Evolutionary conservation across 2,888 invertebrate genomes (phyloP).

Genomic region (Helicoverpa assulta): DNA sequence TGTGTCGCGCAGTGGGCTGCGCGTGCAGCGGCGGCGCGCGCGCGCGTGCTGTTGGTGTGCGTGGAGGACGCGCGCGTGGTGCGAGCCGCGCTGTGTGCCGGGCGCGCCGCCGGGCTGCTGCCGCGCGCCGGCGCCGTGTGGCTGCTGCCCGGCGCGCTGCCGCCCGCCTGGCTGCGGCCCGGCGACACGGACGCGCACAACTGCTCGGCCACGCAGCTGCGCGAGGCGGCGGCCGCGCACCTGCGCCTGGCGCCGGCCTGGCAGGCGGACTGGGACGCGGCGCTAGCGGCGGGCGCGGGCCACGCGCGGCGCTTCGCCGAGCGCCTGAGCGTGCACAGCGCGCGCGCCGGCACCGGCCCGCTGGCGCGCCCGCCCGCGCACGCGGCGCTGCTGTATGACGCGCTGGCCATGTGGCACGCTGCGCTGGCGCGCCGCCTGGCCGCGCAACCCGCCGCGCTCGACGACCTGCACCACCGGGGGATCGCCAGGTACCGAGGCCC

Average conservation of each 20-base stretch:
- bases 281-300: constrained; percentile 29
- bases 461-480: constrained; percentile 74
- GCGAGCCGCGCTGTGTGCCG: constrained; percentile 95
- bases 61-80: constrained; percentile 93
- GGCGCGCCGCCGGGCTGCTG: constrained; percentile 92
- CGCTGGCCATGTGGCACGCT: constrained; percentile 77
- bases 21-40: constrained; percentile 79
- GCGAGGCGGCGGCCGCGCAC: constrained; percentile 68
- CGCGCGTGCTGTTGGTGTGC: constrained; percentile 95
- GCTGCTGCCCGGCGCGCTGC: constrained; percentile 95
- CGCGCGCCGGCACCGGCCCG: constrained; percentile 1
- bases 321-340: constrained; percentile 39
- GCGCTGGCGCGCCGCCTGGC: constrained; percentile 70
- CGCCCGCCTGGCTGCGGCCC: constrained; percentile 91
- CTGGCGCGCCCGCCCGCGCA: constrained; percentile 60
- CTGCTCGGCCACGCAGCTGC: constrained; percentile 77
- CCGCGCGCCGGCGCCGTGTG: constrained; percentile 94
- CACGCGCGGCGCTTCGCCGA: constrained; percentile 29
- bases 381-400: constrained; percentile 82
- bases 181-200: constrained; percentile 91
- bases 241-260: constrained; percentile 75
- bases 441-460: constrained; percentile 68
- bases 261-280: constrained; percentile 69
- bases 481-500: constrained; percentile 66
- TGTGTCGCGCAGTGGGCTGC: constrained; percentile 74